A percentile compares a stretch with the other conserved stretches of the same genome.
These are phyloP conservation scores for Tautogolabrus adspersus DNA, from an alignment of 2,113 vertebrate species.

Conservation along the genomic window DNA sequence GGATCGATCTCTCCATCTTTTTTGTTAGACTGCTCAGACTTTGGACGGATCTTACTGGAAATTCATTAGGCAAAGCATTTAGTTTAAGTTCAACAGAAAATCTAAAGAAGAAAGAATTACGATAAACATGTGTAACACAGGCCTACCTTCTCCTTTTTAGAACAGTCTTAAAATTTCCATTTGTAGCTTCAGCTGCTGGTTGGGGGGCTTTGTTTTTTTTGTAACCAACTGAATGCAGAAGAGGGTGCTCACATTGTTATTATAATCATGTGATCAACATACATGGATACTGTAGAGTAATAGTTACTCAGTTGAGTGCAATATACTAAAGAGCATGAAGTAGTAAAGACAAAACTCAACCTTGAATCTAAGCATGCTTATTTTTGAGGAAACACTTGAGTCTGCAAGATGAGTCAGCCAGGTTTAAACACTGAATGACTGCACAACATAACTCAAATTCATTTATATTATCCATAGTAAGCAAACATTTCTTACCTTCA, in stretches of 20 bases:
- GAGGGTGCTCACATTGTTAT: constrained; percentile 4
- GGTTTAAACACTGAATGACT: not conserved
- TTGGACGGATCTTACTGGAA: constrained; percentile 68
- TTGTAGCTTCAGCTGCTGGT: constrained; percentile 13
- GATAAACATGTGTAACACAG: not conserved
- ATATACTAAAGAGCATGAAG: not conserved
- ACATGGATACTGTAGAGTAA: not conserved
- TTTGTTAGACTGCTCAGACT: constrained; percentile 43
- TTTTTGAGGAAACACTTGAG: not conserved
- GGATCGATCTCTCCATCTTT: constrained; percentile 80
- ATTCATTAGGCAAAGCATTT: not conserved
- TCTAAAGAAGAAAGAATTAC: not conserved
- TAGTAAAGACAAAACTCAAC: not conserved
- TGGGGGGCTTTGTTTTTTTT: constrained; percentile 79
- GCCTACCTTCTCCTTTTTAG: constrained; percentile 75
- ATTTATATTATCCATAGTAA: not conserved
- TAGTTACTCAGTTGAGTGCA: not conserved
- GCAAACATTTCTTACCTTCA: constrained; percentile 82
- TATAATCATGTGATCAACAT: not conserved
- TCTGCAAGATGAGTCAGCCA: too few relatives aligned
- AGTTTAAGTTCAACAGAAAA: not conserved
- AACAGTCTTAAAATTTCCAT: constrained; percentile 57
- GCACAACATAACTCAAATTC: not conserved
- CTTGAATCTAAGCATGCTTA: not conserved
- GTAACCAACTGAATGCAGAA: constrained; percentile 84